Percentiles rank a stretch among this genome's conserved stretches.
Evolutionary conservation across 2,113 vertebrate genomes (phyloP).

Genomic region (Cygnus buccinator): DNA sequence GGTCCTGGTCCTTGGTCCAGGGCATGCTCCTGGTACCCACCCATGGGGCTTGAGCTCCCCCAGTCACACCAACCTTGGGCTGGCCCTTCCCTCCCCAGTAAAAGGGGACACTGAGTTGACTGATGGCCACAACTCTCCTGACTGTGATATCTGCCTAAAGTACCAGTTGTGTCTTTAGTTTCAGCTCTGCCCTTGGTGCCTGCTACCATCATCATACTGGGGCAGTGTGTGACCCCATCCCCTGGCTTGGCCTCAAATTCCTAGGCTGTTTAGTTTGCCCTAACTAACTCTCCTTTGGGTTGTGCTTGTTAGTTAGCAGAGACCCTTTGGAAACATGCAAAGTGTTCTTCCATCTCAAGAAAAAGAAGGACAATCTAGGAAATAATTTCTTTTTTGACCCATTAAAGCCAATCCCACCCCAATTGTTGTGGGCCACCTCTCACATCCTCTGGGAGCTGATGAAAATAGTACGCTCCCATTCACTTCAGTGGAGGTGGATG

Average conservation of each 20-base stretch:
- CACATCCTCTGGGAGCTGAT: rapidly evolving
- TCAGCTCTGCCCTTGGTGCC: background rate
- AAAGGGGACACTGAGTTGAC: background rate
- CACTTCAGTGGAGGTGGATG: background rate
- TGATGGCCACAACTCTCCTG: background rate
- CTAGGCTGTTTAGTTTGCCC: background rate
- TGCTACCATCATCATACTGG: background rate
- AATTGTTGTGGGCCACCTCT: background rate
- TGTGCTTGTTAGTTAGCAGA: background rate
- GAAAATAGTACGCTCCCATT: background rate
- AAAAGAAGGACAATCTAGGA: background rate
- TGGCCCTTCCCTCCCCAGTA: background rate
- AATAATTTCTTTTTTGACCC: background rate
- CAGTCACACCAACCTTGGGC: rapidly evolving
- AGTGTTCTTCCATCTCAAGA: background rate
- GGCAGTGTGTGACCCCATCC: background rate
- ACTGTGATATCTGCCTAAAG: background rate
- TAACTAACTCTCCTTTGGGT: rapidly evolving
- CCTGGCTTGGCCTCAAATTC: background rate
- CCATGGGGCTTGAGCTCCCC: background rate
- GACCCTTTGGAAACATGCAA: background rate
- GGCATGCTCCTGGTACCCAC: rapidly evolving
- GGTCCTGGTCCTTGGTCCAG: too few species aligned
- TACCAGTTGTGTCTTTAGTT: background rate
- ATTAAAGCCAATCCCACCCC: background rate